These are phyloP conservation scores for Etia nguti DNA, from an alignment of 2,113 vertebrate genomes.

Conservation along the genomic window DNA sequence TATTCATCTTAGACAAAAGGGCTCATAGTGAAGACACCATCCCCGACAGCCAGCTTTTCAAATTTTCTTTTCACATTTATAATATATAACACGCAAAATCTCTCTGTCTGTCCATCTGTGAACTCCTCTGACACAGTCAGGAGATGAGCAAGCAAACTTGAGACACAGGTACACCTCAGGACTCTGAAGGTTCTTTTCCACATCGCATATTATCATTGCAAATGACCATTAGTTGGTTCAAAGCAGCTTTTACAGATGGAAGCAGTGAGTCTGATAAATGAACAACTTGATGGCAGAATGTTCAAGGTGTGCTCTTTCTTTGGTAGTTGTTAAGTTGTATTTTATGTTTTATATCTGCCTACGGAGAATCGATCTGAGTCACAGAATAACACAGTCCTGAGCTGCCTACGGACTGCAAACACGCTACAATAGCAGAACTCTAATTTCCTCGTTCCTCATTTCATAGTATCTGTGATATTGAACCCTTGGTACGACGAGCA, in stretches of 20 bases:
- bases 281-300: neutral
- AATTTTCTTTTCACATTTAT: neutral
- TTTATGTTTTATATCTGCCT: neutral
- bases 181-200: neutral
- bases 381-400: neutral
- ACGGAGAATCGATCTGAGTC: neutral
- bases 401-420: neutral
- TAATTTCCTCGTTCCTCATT: neutral
- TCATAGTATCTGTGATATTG: neutral
- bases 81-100: neutral
- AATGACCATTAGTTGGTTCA: neutral
- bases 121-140: neutral
- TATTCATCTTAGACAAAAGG: neutral
- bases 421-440: neutral
- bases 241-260: neutral
- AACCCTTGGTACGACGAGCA: neutral
- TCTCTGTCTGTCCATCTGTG: neutral
- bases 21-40: neutral
- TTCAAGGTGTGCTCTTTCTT: neutral
- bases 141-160: neutral
- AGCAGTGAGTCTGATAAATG: neutral
- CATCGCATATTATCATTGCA: neutral
- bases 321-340: neutral
- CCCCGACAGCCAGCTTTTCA: neutral
- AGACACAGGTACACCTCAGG: neutral